phyloP scores from a whole-genome alignment of 2,113 vertebrate species.

The Corapipo altera region DNA sequence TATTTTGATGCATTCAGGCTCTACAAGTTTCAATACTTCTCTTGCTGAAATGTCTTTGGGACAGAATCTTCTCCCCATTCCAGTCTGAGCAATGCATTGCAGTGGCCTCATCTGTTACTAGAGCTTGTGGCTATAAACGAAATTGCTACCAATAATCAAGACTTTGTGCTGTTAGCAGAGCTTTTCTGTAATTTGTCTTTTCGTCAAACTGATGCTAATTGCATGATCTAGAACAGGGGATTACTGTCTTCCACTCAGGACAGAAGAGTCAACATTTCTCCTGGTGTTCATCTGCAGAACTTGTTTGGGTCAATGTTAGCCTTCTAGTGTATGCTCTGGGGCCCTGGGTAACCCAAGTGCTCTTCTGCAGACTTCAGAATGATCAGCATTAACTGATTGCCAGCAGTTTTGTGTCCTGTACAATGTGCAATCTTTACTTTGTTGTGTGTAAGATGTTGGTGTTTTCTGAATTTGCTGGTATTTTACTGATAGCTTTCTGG shows the following conservation, averaged over 20 bases:
- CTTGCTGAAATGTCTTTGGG: background rate
- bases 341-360: background rate
- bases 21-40: background rate
- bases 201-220: background rate
- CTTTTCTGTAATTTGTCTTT: background rate
- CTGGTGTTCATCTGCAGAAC: background rate
- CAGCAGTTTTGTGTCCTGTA: background rate
- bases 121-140: background rate
- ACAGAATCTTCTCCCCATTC: background rate
- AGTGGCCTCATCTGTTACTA: background rate
- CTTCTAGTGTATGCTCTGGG: background rate
- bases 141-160: background rate
- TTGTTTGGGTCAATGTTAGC: background rate
- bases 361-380: background rate
- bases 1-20: background rate
- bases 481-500: background rate
- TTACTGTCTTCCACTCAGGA: background rate
- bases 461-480: background rate
- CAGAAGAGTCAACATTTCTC: background rate
- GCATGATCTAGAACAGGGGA: background rate
- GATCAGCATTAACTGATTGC: background rate
- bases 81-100: background rate
- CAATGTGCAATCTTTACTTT: background rate
- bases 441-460: background rate
- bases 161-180: background rate